Base-by-base conservation (phyloP, 1,140 invertebrate genomes). In the Drosophila prosaltans region DNA sequence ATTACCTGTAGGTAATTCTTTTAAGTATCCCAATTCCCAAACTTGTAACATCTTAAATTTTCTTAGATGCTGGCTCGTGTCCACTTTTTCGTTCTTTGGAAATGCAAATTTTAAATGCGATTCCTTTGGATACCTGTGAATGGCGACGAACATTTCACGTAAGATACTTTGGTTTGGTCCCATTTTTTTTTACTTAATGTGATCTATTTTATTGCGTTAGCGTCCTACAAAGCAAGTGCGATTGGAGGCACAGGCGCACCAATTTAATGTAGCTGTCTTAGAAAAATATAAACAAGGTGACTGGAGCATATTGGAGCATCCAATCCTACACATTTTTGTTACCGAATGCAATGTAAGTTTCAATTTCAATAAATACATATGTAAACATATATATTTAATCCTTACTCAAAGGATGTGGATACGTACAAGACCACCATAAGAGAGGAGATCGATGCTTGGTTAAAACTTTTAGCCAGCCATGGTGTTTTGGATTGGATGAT, bases 321-420 rank as follows among this genome's bases (percentile, higher is more conserved):
- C 97, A 26, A 96, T 98, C 90, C 96, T 99, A 89, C 97, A 99
- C 92, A 97, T 97, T 62, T 99, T 96, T 93, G 98, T 98, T 96
- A 98, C 96, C 48, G 98, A 98, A 93, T 98, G 98, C 93, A 94
- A 95, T 78, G 97, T 98, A 94, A 94, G 94, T 72, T 40, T 16
- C 1, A 51, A 51, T 2, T 2, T 7, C 28, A 30, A 16, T 2
- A 26, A 7, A 1, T 6, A 30, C 0, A 2, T 10, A 39, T 9
- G 4, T 45, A 16, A n/a, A 43, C 5, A 48, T 3, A 6, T 26
- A 10, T 1, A 1, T 45, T 10, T 40, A 28, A 21, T 55, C 4
- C 8, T 7, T 55, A 28, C 7, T 77, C 2, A 51, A 24, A 98
- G 97, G 98, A 99, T 94, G 93, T 98, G 72, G 98, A 99, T 92